Conservation (phyloP, 2,113 vertebrate genomes). For the Brevimyrus niger region DNA sequence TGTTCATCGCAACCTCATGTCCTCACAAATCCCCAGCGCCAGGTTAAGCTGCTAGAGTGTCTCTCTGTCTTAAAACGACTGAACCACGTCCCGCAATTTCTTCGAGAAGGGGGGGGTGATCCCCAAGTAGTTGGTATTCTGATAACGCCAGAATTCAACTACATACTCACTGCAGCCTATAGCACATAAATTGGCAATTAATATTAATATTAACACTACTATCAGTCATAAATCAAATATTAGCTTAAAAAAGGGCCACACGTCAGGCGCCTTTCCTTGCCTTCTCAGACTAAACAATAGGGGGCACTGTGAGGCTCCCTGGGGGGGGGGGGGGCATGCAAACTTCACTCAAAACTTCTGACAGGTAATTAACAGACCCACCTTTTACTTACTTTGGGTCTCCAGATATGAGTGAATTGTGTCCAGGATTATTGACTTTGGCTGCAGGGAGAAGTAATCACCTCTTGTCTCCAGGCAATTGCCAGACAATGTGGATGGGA, state of each 20-base stretch:
- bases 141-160: neutral
- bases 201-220: neutral
- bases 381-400: constrained; percentile 26
- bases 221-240: neutral
- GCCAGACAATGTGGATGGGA: neutral
- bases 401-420: constrained; percentile 24
- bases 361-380: constrained; percentile 40
- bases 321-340: too few relatives aligned
- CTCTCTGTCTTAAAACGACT: neutral
- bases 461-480: constrained; percentile 7
- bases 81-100: neutral
- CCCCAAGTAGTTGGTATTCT: neutral
- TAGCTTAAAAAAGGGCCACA: neutral
- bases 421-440: constrained; percentile 28
- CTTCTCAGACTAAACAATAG: neutral
- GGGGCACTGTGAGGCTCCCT: constrained; percentile 1
- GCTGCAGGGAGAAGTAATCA: constrained; percentile 16
- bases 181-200: neutral
- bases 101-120: neutral
- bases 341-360: constrained; percentile 25
- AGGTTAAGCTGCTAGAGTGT: constrained; percentile 7
- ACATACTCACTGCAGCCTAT: neutral
- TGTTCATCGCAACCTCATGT: neutral
- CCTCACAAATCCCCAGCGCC: neutral
- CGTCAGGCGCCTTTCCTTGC: neutral